These are phyloP conservation scores for Corella eumyota DNA, from an alignment of 23 tunicate species.

Conservation along the genomic window DNA sequence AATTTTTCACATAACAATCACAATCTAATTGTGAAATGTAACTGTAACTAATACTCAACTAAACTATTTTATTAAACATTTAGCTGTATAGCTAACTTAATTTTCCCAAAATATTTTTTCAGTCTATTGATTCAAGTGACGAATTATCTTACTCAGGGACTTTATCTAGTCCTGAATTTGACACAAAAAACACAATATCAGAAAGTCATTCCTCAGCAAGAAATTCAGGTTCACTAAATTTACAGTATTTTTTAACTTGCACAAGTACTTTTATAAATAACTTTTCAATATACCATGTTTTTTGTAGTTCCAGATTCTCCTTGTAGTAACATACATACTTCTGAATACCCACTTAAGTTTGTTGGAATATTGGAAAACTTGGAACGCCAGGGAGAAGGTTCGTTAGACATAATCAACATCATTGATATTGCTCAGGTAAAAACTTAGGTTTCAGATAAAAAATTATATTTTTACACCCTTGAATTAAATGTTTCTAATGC, in stretches of 20 bases:
- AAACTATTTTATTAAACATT: not conserved
- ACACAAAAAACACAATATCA: constrained; percentile 24
- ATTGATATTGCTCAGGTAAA: constrained; percentile 79
- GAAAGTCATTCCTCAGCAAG: constrained; percentile 52
- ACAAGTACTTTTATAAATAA: not conserved
- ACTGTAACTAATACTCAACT: not conserved
- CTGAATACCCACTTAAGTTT: constrained; percentile 49
- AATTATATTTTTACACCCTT: not conserved
- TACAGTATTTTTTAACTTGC: not conserved
- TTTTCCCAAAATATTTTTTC: not conserved
- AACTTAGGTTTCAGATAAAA: not conserved
- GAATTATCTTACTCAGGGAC: constrained; percentile 53
- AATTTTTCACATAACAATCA: not conserved
- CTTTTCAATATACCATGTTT: not conserved
- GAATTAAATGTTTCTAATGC: not conserved
- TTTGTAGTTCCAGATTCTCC: constrained; percentile 10
- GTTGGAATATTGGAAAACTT: constrained; percentile 46
- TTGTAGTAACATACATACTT: not conserved
- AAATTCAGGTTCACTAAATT: constrained; percentile 47
- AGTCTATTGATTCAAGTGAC: constrained; percentile 79
- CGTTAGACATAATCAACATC: constrained; percentile 67
- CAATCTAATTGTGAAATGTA: not conserved
- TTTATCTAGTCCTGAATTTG: constrained; percentile 52
- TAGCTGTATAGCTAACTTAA: not conserved
- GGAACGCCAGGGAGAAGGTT: constrained; percentile 51